Percentiles rank a stretch among this genome's conserved stretches.
phyloP scores from a whole-genome alignment of 2,113 vertebrate genomes.

The Ochotona princeps region DNA sequence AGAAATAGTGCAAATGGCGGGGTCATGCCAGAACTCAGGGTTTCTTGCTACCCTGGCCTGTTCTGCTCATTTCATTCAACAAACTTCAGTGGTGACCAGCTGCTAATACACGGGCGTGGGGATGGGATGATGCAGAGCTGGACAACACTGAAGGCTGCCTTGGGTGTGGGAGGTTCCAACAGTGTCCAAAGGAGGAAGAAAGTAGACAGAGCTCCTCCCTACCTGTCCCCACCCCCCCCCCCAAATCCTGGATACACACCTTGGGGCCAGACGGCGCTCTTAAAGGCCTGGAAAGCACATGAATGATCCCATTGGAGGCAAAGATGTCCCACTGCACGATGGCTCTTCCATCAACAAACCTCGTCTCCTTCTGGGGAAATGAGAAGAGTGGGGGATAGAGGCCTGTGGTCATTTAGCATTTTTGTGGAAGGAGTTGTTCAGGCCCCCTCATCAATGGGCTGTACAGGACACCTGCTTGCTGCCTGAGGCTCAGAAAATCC shows the following conservation, averaged over 20 bases:
- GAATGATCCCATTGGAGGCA: slow-evolving; percentile 95
- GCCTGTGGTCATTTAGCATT: neutral
- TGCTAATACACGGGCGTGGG: neutral
- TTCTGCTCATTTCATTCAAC: neutral
- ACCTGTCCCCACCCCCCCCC: neutral
- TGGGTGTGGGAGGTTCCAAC: neutral
- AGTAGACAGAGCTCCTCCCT: neutral
- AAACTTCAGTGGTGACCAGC: neutral
- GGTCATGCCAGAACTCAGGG: neutral
- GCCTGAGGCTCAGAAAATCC: neutral
- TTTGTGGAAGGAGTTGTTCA: no score
- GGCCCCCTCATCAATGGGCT: no score
- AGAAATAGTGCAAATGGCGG: neutral
- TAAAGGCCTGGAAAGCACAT: slow-evolving; percentile 92
- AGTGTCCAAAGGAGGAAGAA: neutral
- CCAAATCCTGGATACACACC: slow-evolving; percentile 82
- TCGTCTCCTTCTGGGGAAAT: slow-evolving; percentile 81
- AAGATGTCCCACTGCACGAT: slow-evolving; percentile 90
- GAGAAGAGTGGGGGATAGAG: neutral
- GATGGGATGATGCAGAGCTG: neutral
- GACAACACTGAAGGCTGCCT: neutral
- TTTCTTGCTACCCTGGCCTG: neutral
- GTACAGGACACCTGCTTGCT: neutral
- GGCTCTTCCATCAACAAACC: slow-evolving; percentile 91
- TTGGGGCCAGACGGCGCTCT: slow-evolving; percentile 87